Conservation (phyloP, 1,140 invertebrate species). For the Grapholita molesta region DNA sequence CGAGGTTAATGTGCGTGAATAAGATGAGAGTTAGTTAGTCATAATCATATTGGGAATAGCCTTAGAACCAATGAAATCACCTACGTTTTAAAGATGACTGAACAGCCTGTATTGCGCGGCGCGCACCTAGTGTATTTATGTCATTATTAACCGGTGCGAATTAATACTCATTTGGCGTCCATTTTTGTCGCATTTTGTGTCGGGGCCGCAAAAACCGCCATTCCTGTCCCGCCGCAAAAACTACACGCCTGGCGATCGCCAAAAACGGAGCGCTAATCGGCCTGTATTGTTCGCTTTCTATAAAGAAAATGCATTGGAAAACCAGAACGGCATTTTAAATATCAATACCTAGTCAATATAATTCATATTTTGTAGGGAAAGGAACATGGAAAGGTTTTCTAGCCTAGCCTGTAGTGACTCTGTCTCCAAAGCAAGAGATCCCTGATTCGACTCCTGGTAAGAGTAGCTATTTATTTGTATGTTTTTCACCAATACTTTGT, state of each 20-base stretch:
- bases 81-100: too few species aligned
- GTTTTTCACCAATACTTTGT: too few species aligned
- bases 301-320: conserved; percentile 3
- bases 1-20: too few species aligned
- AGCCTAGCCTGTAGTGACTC: too few species aligned
- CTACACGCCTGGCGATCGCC: conserved; percentile 30
- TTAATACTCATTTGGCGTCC: conserved; percentile 74
- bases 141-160: conserved; percentile 75
- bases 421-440: too few species aligned
- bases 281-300: conserved; percentile 9
- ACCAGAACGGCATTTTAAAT: not conserved
- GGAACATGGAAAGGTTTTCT: too few species aligned
- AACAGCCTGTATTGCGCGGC: conserved; percentile 16
- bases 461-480: too few species aligned
- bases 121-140: conserved; percentile 69
- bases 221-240: conserved; percentile 34
- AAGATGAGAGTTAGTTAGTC: too few species aligned
- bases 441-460: too few species aligned
- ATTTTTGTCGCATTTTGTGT: conserved; percentile 66
- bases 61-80: too few species aligned
- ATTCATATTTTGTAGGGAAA: not conserved
- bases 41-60: too few species aligned
- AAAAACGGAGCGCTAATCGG: conserved; percentile 46
- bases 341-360: not conserved
- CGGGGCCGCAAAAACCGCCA: conserved; percentile 54